phyloP scores from a whole-genome alignment of 1,140 invertebrate species.

The Tetramorium parvispinum region DNA sequence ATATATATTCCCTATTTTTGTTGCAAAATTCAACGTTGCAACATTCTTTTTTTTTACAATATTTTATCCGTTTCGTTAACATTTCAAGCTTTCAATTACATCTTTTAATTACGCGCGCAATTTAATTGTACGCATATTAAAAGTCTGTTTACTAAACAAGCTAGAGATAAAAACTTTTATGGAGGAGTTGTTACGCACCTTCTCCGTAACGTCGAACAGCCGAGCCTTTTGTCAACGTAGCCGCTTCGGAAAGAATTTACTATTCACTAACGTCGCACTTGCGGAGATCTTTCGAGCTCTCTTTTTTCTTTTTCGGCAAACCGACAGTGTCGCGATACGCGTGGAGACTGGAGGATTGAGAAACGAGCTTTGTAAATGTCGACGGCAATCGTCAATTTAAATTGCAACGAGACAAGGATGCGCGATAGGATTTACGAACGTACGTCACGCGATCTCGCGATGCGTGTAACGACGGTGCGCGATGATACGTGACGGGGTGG shows the following conservation, averaged over 20 bases:
- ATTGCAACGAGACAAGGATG: conserved; percentile 38
- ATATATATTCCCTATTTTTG: not conserved
- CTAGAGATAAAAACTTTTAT: not conserved
- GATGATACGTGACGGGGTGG: no score
- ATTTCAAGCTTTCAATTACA: not conserved
- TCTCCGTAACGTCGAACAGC: not conserved
- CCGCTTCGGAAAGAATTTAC: not conserved
- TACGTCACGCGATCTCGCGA: conserved; percentile 47
- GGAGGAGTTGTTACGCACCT: not conserved
- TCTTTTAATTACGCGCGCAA: not conserved
- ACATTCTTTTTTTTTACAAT: not conserved
- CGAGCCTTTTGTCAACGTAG: not conserved
- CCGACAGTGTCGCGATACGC: not conserved
- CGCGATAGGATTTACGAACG: conserved; percentile 47
- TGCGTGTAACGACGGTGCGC: not conserved
- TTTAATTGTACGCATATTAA: not conserved
- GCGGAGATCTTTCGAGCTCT: not conserved
- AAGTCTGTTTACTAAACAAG: not conserved
- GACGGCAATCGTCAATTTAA: conserved; percentile 42
- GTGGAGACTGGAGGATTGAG: not conserved
- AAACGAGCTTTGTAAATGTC: conserved; percentile 2
- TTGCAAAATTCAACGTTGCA: not conserved
- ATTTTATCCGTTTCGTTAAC: not conserved
- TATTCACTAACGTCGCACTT: conserved; percentile 28
- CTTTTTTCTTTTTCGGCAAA: not conserved